A percentile compares a stretch with the other conserved stretches of the same genome.
Evolutionary conservation across 2,113 vertebrate genomes (phyloP).

Genomic region (Bubalus kerabau): DNA sequence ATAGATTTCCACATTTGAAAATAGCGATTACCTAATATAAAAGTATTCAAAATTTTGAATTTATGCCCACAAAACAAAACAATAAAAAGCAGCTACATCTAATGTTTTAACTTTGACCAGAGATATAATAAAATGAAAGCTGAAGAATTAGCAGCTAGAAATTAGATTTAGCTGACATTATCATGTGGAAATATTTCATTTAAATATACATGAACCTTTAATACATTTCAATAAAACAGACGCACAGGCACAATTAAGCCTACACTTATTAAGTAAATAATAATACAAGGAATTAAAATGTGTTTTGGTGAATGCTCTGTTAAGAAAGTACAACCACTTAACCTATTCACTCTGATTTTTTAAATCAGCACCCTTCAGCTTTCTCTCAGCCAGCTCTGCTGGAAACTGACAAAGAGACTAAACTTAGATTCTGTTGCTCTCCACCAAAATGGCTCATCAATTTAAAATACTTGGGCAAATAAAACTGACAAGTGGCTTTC

Average conservation of each 20-base stretch:
- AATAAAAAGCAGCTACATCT: background rate
- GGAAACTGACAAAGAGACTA: slow-evolving; percentile 15
- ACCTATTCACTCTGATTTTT: slow-evolving; percentile 32
- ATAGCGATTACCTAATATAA: background rate
- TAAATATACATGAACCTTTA: background rate
- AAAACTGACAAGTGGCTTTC: slow-evolving; percentile 39
- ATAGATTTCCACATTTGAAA: slow-evolving; percentile 15
- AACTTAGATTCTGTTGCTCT: slow-evolving; percentile 31
- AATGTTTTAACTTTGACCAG: background rate
- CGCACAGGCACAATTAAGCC: background rate
- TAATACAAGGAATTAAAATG: background rate
- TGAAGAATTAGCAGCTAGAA: background rate
- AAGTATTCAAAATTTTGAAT: background rate
- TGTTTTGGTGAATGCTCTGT: background rate
- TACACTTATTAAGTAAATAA: background rate
- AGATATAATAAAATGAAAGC: background rate
- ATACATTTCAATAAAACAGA: slow-evolving; percentile 18
- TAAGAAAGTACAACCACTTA: background rate
- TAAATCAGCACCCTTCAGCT: background rate
- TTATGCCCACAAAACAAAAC: background rate
- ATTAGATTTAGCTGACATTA: background rate
- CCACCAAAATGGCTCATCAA: slow-evolving; percentile 1
- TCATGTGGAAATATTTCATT: background rate
- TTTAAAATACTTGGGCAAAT: slow-evolving; percentile 34
- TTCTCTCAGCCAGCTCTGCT: background rate